phyloP scores from a whole-genome alignment of 2,113 vertebrate genomes.

The Chamaetylas fuelleborni region DNA sequence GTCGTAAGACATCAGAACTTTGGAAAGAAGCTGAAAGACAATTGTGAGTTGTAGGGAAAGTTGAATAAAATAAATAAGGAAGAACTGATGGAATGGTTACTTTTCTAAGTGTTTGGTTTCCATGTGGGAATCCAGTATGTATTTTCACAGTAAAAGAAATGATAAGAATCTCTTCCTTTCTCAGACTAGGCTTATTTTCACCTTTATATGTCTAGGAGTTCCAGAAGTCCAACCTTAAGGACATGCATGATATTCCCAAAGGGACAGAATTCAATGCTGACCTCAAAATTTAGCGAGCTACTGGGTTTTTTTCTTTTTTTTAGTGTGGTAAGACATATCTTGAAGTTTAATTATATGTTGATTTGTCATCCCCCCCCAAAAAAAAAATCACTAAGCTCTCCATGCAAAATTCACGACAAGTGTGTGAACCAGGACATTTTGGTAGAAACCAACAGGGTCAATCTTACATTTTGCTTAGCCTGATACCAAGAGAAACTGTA shows the following conservation, averaged over 20 bases:
- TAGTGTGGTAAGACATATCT: not conserved
- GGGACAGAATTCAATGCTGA: not conserved
- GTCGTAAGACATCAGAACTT: not conserved
- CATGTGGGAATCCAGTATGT: not conserved
- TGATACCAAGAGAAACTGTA: not conserved
- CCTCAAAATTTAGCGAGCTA: not conserved
- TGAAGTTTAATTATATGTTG: not conserved
- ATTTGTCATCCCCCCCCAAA: accelerated
- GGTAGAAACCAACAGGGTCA: not conserved
- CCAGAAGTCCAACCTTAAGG: not conserved
- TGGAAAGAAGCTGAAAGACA: not conserved
- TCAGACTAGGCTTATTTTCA: not conserved
- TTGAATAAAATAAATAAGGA: not conserved
- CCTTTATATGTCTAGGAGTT: not conserved
- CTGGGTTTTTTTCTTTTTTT: not conserved
- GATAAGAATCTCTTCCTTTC: not conserved
- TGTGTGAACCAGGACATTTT: not conserved
- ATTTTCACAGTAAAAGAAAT: not conserved
- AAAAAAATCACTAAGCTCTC: not conserved
- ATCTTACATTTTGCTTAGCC: not conserved
- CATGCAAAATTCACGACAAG: not conserved
- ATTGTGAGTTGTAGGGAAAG: not conserved
- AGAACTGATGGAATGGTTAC: not conserved
- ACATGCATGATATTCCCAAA: not conserved
- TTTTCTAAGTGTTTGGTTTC: not conserved